Evolutionary conservation across 2,888 invertebrate genomes (phyloP).

Genomic region (Agonum fuliginosum): DNA sequence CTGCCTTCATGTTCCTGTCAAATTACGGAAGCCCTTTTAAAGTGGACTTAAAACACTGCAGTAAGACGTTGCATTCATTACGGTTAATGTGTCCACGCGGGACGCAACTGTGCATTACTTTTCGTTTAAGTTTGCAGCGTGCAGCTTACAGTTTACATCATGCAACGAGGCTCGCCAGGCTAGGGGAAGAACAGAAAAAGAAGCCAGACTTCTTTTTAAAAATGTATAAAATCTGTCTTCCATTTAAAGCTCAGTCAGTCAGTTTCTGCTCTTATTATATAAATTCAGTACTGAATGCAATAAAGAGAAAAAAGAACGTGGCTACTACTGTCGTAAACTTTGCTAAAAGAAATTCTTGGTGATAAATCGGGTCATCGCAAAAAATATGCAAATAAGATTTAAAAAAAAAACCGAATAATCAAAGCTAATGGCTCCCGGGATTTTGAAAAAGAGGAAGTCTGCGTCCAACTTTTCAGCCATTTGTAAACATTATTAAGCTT

Average conservation of each 20-base stretch:
- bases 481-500: conserved; percentile 56
- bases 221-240: conserved; percentile 57
- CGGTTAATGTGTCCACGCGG: conserved; percentile 42
- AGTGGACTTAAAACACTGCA: conserved; percentile 54
- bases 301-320: conserved; percentile 41
- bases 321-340: conserved; percentile 56
- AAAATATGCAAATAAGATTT: conserved; percentile 60
- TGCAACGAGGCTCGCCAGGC: neutral
- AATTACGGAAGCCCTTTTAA: conserved; percentile 52
- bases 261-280: conserved; percentile 51
- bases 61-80: conserved; percentile 53
- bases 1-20: conserved; percentile 51
- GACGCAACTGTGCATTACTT: neutral
- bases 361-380: conserved; percentile 59
- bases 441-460: conserved; percentile 52
- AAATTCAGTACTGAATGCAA: conserved; percentile 51
- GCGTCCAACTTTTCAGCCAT: conserved; percentile 51
- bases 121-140: neutral
- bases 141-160: neutral
- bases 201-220: conserved; percentile 51
- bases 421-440: conserved; percentile 55
- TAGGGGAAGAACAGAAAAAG: conserved; percentile 27
- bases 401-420: conserved; percentile 57
- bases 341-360: conserved; percentile 54
- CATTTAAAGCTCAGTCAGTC: conserved; percentile 50